Evolutionary conservation across 2,888 invertebrate genomes (phyloP), one percentile per base, ranked within the genome.

Genomic region (Aphodius granarius): DNA sequence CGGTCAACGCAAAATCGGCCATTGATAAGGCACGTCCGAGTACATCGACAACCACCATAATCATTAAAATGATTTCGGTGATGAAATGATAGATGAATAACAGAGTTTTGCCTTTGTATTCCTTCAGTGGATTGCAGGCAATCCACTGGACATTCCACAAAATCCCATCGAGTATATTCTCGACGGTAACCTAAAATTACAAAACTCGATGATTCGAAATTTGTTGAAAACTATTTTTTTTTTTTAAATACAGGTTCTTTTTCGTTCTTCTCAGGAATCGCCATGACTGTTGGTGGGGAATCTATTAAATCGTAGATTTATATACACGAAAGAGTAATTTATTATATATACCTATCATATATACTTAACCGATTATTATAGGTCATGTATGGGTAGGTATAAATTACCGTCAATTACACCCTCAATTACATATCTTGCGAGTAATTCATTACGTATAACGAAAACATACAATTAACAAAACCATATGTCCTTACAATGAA

Each of bases 101-200:
- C 66, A 17, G 15, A 65, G 2, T 65, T 19, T 65, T 65, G 66
- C 66, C 66, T 19, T 17, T 17, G 66, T 65, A 65, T 18, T 65
- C 66, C 19, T 65, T 65, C 66, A 18, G 18, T 3, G 66, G 66
- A 65, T 65, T 65, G 66, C 66, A 65, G 15, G 66, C 66, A 13
- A 65, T 65, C 66, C 66, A 65, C 19, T 65, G 66, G 6, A 65
- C 66, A 3, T 65, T 65, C 66, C 66, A 65, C 66, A 65, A 4
- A 2, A 65, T 65, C 1, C 66, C 66, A 17, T 65, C 66, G 66
- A 65, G 66, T 65, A 65, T 65, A 65, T 19, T 19, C 3, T 18
- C 66, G 19, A 65, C 15, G 9, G 66, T 65, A 17, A 65, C 66
- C 66, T 65, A 65, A 65, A 65, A 65, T 65, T 3, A 9, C 15